Percentiles rank a stretch among this genome's conserved stretches.
phyloP scores from a whole-genome alignment of 2,888 invertebrate species.

The Nycteola revayana region DNA sequence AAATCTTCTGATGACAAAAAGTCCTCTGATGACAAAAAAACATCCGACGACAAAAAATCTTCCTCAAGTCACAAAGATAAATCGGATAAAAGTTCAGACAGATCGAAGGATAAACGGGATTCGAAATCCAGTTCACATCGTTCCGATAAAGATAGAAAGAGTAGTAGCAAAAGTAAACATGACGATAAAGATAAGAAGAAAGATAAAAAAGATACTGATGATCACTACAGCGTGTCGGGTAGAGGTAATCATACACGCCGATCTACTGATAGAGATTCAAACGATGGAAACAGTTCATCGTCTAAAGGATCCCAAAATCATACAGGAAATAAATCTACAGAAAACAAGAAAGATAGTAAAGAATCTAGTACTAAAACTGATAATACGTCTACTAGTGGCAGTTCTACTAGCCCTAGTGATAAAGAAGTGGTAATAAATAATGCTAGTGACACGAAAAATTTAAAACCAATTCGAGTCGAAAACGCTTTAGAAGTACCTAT shows the following conservation, averaged over 20 bases:
- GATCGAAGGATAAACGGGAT: slow-evolving; percentile 49
- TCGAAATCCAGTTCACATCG: slow-evolving; percentile 60
- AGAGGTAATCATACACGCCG: slow-evolving; percentile 85
- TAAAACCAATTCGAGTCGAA: slow-evolving; percentile 63
- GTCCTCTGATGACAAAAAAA: slow-evolving; percentile 54
- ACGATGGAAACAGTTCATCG: slow-evolving; percentile 85
- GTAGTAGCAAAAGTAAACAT: slow-evolving; percentile 61
- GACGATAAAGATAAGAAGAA: slow-evolving; percentile 74
- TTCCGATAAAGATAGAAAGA: slow-evolving; percentile 72
- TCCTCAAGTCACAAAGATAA: slow-evolving; percentile 61
- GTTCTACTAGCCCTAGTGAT: slow-evolving; percentile 77
- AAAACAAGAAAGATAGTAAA: slow-evolving; percentile 66
- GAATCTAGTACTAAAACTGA: slow-evolving; percentile 67
- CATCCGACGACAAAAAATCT: slow-evolving; percentile 62
- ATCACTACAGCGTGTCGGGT: slow-evolving; percentile 86
- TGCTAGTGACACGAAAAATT: slow-evolving; percentile 39
- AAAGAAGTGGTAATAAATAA: slow-evolving; percentile 55
- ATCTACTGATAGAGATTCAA: slow-evolving; percentile 90
- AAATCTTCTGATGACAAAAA: no score
- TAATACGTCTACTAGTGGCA: slow-evolving; percentile 69
- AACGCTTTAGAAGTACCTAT: slow-evolving; percentile 64
- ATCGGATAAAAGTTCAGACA: slow-evolving; percentile 43
- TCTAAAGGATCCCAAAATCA: slow-evolving; percentile 69
- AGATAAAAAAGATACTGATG: slow-evolving; percentile 83
- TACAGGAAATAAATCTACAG: slow-evolving; percentile 55